These are phyloP conservation scores for Sakesphorus luctuosus DNA, from an alignment of 2,113 vertebrate genomes.

Conservation along the genomic window DNA sequence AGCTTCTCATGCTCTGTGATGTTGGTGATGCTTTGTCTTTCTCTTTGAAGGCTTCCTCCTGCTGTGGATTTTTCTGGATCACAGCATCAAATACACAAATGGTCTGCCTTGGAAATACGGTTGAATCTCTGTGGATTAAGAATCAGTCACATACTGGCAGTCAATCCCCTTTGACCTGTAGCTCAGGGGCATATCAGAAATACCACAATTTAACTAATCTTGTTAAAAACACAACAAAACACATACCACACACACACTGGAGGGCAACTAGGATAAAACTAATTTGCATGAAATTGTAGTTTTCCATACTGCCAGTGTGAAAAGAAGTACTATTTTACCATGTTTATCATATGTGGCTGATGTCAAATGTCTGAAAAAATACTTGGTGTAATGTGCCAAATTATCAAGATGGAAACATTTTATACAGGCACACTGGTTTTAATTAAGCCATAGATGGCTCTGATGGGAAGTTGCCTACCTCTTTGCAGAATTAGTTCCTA, in stretches of 20 bases:
- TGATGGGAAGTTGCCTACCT: background rate
- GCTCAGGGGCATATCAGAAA: background rate
- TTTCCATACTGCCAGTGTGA: background rate
- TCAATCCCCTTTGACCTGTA: background rate
- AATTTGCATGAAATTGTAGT: background rate
- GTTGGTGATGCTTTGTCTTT: background rate
- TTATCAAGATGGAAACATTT: background rate
- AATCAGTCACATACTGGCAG: background rate
- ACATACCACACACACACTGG: background rate
- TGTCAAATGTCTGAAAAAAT: background rate
- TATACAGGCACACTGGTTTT: accelerated
- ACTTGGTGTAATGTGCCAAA: background rate
- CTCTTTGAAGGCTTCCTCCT: background rate
- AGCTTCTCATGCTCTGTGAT: background rate
- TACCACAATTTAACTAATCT: background rate
- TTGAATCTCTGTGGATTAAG: background rate
- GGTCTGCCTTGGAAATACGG: background rate
- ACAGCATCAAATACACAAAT: background rate
- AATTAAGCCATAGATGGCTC: background rate
- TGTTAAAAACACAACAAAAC: background rate
- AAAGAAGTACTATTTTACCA: background rate
- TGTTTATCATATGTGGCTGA: background rate
- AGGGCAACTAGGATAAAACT: background rate
- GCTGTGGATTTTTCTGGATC: background rate
- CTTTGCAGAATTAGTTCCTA: background rate